Conservation (phyloP, 2,797 vertebrate species). For the Gallinago stenura region DNA sequence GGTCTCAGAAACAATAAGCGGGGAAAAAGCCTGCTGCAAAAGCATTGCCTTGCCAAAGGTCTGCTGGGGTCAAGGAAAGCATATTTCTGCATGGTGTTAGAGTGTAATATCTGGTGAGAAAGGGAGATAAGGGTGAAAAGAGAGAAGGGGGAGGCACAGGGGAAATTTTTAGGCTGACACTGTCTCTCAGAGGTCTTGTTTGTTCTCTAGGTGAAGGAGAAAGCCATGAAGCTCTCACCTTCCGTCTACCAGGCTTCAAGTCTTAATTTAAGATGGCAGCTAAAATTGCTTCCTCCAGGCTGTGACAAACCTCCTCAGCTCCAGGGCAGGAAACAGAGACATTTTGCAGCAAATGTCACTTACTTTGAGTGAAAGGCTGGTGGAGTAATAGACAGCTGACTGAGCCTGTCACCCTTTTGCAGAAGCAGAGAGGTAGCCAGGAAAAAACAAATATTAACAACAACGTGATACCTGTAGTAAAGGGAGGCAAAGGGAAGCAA, state of each 20-base stretch:
- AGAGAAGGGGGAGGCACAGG: neutral
- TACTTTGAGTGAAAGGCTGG: neutral
- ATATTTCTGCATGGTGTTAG: fast-evolving
- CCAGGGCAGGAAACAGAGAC: neutral
- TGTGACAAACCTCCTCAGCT: neutral
- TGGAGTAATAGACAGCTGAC: neutral
- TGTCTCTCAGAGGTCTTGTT: neutral
- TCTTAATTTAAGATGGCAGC: neutral
- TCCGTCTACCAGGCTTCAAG: neutral
- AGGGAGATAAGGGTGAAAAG: neutral
- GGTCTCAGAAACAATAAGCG: neutral
- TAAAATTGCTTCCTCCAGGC: neutral
- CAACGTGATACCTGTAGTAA: neutral
- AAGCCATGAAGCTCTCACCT: neutral
- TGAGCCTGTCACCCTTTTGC: neutral
- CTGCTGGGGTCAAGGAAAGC: neutral
- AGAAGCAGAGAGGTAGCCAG: neutral
- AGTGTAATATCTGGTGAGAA: neutral
- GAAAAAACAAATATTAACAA: neutral
- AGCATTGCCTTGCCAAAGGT: neutral
- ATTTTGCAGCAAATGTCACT: neutral
- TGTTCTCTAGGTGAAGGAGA: neutral
- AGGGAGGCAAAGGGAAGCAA: neutral
- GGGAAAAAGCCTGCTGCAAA: fast-evolving
- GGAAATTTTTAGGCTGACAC: neutral